Conservation (phyloP, 2,888 invertebrate species). For the Colletes collaris region DNA sequence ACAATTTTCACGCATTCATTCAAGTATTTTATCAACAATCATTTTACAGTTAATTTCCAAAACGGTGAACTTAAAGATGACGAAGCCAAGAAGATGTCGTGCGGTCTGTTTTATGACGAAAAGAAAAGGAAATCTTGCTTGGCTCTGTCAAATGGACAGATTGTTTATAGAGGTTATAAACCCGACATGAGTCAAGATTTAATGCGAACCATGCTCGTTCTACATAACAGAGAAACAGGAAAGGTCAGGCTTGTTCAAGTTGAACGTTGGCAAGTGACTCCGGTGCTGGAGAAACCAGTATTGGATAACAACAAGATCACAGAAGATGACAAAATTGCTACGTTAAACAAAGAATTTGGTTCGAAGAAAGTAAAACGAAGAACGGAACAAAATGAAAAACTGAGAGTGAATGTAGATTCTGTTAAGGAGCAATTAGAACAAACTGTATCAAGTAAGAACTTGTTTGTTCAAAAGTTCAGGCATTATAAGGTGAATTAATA, state of each 20-base stretch:
- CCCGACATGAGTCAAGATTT: conserved; percentile 72
- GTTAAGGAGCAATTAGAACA: conserved; percentile 86
- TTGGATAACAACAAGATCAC: conserved; percentile 42
- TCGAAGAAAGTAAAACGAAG: conserved; percentile 86
- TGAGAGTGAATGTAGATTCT: conserved; percentile 85
- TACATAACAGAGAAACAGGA: conserved; percentile 79
- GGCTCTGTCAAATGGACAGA: conserved; percentile 76
- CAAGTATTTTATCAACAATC: neutral
- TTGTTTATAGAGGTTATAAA: conserved; percentile 78
- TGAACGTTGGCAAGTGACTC: conserved; percentile 78
- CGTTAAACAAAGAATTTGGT: conserved; percentile 87
- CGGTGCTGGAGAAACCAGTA: conserved; percentile 71
- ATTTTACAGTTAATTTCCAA: conserved; percentile 76
- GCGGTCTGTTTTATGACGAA: conserved; percentile 74
- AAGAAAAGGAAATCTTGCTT: conserved; percentile 70
- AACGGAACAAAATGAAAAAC: conserved; percentile 86
- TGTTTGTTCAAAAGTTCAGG: conserved; percentile 1
- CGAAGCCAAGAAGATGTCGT: conserved; percentile 74
- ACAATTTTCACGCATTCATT: neutral
- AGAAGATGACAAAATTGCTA: conserved; percentile 71
- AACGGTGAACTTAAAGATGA: conserved; percentile 78
- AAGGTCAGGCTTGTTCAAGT: conserved; percentile 78
- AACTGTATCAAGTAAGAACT: conserved; percentile 83
- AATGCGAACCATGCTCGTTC: conserved; percentile 77
- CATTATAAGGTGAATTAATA: neutral